These are phyloP conservation scores for Yponomeuta sedellus DNA, from an alignment of 2,888 invertebrate species.

Conservation along the genomic window DNA sequence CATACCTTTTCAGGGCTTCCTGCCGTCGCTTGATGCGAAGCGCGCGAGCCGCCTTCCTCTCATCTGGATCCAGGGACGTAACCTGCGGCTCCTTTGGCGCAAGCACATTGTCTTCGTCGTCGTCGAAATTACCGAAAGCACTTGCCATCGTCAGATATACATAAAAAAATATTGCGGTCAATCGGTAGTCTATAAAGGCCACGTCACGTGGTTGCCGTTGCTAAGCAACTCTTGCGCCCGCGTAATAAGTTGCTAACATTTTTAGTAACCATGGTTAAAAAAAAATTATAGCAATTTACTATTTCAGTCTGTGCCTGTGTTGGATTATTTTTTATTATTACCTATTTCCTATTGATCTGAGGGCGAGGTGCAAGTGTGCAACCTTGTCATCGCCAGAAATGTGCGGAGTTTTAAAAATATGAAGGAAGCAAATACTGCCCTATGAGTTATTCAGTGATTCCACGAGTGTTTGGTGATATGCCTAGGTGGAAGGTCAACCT, in stretches of 20 bases:
- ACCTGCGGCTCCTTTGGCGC: constrained; percentile 76
- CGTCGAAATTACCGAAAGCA: constrained; percentile 29
- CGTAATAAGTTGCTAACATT: not conserved
- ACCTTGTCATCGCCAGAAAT: too few relatives aligned
- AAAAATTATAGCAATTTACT: too few relatives aligned
- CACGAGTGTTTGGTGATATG: too few relatives aligned
- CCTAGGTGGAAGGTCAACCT: too few relatives aligned
- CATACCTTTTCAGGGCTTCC: constrained; percentile 76
- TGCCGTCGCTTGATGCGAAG: constrained; percentile 80
- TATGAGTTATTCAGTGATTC: too few relatives aligned
- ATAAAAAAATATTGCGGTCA: not conserved
- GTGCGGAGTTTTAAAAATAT: too few relatives aligned
- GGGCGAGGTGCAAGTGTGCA: too few relatives aligned
- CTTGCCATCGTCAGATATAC: not conserved
- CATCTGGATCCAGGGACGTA: constrained; percentile 79
- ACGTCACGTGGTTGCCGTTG: not conserved
- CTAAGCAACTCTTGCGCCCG: not conserved
- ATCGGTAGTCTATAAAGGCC: not conserved
- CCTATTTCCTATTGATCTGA: too few relatives aligned
- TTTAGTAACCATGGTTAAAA: too few relatives aligned
- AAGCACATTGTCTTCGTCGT: constrained; percentile 61
- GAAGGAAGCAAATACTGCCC: too few relatives aligned
- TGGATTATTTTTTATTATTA: too few relatives aligned
- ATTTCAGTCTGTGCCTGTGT: too few relatives aligned
- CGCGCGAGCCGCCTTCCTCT: constrained; percentile 82